Evolutionary conservation across 2,797 vertebrate genomes (phyloP), one percentile per base, ranked within the genome.

Genomic region (Capromys pilorides): DNA sequence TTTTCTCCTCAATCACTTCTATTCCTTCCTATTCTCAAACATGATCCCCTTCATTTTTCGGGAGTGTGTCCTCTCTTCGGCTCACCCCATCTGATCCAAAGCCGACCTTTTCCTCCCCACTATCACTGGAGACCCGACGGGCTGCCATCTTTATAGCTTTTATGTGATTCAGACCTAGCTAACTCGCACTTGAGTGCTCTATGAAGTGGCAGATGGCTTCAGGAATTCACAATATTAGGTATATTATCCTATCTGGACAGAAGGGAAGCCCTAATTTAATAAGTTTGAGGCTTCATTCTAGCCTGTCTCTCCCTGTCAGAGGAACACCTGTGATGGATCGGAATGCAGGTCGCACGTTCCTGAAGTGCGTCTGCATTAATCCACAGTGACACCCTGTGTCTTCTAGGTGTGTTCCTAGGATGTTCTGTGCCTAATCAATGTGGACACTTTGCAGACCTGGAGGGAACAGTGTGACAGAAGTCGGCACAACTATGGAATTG

Each of bases 371-470:
- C 59, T 84, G 54, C 69, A 12, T 26, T 78, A 85, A 94, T 64
- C 59, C 14, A 24, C 36, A 36, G 79, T 59, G 85, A 90, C 92
- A 45, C 51, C 41, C 59, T 78, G 59, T 79, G 61, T 78, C 67
- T 93, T 75, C 93, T 41, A 88, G 88, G 39, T 77, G 41, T 62
- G 33, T 49, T 88, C 73, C 79, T 78, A 84, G 88, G 80, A 94
- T 75, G 57, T 78, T 84, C 86, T 57, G 39, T 91, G 82, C 64
- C 90, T 95, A 83, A 93, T 95, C 84, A 77, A 1, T 45, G 22
- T 69, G 91, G 93, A 91, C 90, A 69, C 88, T 88, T 86, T 81
- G n/a, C 66, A 94, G 10, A 88, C 41, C 81, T 93, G 57, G 85
- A 96, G 85, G 49, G 49, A 91, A 21, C 89, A 69, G 71, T 18